Conservation (phyloP, 2,797 vertebrate genomes). For the Melanotaenia nigrans region DNA sequence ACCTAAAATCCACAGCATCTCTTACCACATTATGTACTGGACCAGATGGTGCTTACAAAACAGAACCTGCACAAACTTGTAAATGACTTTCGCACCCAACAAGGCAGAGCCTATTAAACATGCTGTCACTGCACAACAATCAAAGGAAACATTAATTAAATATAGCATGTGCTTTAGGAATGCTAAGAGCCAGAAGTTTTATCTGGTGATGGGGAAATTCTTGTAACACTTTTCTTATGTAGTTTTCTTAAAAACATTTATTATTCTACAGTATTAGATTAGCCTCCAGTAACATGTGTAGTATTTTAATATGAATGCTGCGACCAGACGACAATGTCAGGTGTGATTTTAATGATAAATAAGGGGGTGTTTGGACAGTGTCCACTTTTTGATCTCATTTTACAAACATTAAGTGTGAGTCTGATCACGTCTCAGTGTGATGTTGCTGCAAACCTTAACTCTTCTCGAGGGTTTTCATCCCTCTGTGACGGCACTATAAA, state of each 20-base stretch:
- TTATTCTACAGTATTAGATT: background rate
- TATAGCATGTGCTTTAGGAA: conserved; percentile 4
- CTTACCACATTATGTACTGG: conserved; percentile 4
- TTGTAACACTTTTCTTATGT: conserved; percentile 4
- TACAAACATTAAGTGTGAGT: conserved; percentile 8
- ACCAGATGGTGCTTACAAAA: conserved; percentile 25
- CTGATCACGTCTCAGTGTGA: conserved; percentile 18
- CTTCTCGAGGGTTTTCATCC: background rate
- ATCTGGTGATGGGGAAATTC: conserved; percentile 6
- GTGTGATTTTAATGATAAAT: background rate
- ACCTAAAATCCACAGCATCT: conserved; percentile 19
- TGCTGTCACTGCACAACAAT: conserved; percentile 25
- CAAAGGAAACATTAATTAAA: conserved; percentile 21
- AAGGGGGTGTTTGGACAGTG: background rate
- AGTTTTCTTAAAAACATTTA: conserved; percentile 10
- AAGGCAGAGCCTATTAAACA: conserved; percentile 42
- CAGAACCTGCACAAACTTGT: conserved; percentile 39
- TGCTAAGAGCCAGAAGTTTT: conserved; percentile 15
- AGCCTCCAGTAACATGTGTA: background rate
- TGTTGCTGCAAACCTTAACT: background rate
- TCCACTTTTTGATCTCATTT: conserved; percentile 24
- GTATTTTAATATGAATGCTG: conserved; percentile 4
- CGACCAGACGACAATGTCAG: conserved; percentile 14
- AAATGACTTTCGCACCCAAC: conserved; percentile 43
- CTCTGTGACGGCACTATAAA: background rate